Evolutionary conservation across 2,888 invertebrate genomes (phyloP), one percentile per base, ranked within the genome.

Genomic region (Ophion obscuratus): DNA sequence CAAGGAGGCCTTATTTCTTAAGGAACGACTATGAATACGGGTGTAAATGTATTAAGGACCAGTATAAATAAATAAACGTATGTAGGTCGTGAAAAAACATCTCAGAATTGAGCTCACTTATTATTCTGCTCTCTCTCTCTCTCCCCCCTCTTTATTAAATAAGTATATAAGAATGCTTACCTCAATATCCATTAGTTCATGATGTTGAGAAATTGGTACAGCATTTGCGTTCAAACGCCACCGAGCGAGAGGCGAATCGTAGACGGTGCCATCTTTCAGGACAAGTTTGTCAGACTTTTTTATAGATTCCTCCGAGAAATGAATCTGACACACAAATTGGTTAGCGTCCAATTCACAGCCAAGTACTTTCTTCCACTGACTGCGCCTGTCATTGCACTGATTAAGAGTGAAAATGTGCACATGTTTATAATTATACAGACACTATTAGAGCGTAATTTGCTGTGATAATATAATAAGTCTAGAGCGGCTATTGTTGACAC

Each of bases 361-460:
- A 27, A 64, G 64, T 11, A 27, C 27, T 2, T 24, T 64, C 10
- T 64, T 64, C 64, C 64, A 64, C 11, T 64, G 64, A 27, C 27
- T 31, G 64, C 27, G 64, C 64, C 64, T 24, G 64, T 64, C 27
- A 31, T 27, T 24, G 64, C 31, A 27, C 64, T 64, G 61, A 24
- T 24, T 24, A 24, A 24, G 24, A 24, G 24, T 1, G 24, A 24
- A 24, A 24, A 24, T 24, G 24, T 24, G 24, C 24, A 24, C 24
- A 24, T 24, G 24, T 1, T 24, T 24, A 1, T 1, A 24, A 24
- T 24, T 24, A 24, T 24, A 24, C 24, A 24, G 24, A 24, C 24
- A 24, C 24, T 24, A 24, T 24, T 24, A 24, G 24, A 24, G 24
- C 24, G 24, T 24, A 24, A 24, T 24, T 24, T 24, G 24, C 24